phyloP scores from a whole-genome alignment of 1,140 invertebrate species.

The Zaprionus capensis region DNA sequence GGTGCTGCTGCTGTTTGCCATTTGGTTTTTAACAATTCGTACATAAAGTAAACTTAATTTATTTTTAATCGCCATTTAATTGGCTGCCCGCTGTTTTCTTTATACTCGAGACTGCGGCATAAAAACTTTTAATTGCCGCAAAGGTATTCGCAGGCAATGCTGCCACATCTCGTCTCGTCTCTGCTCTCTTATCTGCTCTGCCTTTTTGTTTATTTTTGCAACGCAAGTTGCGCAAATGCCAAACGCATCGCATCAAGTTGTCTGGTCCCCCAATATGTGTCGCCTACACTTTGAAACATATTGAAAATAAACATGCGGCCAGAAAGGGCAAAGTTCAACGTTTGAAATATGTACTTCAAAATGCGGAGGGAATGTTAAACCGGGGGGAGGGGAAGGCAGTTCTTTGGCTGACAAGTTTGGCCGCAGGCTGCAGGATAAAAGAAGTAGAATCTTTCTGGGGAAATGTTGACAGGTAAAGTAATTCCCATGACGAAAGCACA shows the following conservation, averaged over 20 bases:
- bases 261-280: not conserved
- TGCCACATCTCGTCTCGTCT: not conserved
- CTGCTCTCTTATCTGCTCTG: conserved; percentile 4
- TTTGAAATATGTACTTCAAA: conserved; percentile 10
- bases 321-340: conserved; percentile 47
- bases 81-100: conserved; percentile 68
- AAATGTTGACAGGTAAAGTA: not conserved
- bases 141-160: conserved; percentile 50
- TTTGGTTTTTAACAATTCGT: conserved; percentile 73
- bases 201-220: conserved; percentile 66
- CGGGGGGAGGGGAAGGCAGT: not conserved
- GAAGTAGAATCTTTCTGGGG: not conserved
- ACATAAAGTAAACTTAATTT: conserved; percentile 74
- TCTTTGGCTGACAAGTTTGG: not conserved
- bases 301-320: conserved; percentile 42
- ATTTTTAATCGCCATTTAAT: conserved; percentile 82
- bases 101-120: conserved; percentile 61
- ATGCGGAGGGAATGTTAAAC: not conserved
- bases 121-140: conserved; percentile 72
- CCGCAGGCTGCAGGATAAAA: not conserved
- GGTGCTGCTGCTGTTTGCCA: conserved; percentile 46
- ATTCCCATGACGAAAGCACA: not conserved
- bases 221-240: conserved; percentile 64
- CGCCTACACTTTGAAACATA: conserved; percentile 26
- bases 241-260: conserved; percentile 56